These are phyloP conservation scores for Rhadina sibilatrix DNA, from an alignment of 2,113 vertebrate species.

Conservation along the genomic window DNA sequence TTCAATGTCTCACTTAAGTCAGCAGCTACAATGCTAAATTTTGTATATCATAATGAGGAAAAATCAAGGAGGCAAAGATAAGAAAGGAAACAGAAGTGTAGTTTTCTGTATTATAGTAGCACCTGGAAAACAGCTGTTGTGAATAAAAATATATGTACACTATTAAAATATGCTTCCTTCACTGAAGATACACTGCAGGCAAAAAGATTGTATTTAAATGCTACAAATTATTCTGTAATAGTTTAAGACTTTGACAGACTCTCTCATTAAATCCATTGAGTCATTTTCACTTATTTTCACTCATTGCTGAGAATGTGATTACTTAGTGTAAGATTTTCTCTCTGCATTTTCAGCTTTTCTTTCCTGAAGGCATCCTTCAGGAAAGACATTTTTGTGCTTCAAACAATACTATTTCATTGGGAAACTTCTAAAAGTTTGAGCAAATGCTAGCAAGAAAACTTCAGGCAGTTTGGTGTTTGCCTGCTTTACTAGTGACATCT, in stretches of 20 bases:
- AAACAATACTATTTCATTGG: background rate
- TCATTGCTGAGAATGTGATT: background rate
- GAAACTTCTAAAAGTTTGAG: background rate
- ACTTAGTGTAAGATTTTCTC: background rate
- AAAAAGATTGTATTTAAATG: background rate
- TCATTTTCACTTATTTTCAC: background rate
- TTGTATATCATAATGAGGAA: background rate
- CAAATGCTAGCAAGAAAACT: background rate
- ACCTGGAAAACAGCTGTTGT: background rate
- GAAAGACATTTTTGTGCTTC: background rate
- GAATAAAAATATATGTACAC: background rate
- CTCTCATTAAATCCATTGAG: background rate
- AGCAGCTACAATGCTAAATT: background rate
- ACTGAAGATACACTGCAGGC: background rate
- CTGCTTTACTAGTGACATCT: background rate
- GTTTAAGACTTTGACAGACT: background rate
- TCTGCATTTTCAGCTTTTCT: background rate
- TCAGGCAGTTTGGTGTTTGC: background rate
- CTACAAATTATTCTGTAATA: background rate
- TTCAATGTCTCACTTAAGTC: background rate
- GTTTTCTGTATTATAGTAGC: background rate
- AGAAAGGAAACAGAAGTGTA: background rate
- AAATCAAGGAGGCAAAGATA: background rate
- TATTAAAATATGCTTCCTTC: background rate
- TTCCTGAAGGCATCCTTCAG: background rate